Percentiles rank a stretch among this genome's conserved stretches.
phyloP scores from a whole-genome alignment of 2,113 vertebrate species.

The Python bivittatus region DNA sequence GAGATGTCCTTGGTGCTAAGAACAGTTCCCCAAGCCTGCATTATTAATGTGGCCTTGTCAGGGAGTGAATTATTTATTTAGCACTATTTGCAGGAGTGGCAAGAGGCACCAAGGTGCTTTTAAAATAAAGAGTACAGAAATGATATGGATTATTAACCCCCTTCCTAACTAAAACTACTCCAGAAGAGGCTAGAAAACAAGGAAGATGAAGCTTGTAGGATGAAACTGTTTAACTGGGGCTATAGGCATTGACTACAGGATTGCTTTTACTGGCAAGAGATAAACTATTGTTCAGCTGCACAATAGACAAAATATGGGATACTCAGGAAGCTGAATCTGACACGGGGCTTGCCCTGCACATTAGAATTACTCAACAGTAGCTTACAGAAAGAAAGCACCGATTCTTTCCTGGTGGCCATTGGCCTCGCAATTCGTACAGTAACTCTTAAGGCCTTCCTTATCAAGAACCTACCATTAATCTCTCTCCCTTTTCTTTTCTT shows the following conservation, averaged over 20 bases:
- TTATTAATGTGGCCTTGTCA: slow-evolving; percentile 20
- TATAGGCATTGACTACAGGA: not conserved
- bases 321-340: not conserved
- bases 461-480: not conserved
- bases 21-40: slow-evolving; percentile 5
- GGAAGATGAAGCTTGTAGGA: not conserved
- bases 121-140: not conserved
- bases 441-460: not conserved
- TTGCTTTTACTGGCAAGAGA: not conserved
- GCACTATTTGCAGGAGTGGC: slow-evolving; percentile 14
- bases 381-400: not conserved
- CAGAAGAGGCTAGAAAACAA: not conserved
- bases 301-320: not conserved
- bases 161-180: not conserved
- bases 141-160: not conserved
- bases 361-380: not conserved
- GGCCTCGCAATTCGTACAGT: too few species aligned
- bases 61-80: slow-evolving; percentile 30
- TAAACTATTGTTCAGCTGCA: not conserved
- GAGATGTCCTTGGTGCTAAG: slow-evolving; percentile 27
- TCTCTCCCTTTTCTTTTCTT: not conserved
- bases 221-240: not conserved
- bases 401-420: not conserved
- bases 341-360: not conserved
- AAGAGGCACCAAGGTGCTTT: slow-evolving; percentile 7